Conservation (phyloP, 1,140 invertebrate species). For the Tetragnatha versicolor region DNA sequence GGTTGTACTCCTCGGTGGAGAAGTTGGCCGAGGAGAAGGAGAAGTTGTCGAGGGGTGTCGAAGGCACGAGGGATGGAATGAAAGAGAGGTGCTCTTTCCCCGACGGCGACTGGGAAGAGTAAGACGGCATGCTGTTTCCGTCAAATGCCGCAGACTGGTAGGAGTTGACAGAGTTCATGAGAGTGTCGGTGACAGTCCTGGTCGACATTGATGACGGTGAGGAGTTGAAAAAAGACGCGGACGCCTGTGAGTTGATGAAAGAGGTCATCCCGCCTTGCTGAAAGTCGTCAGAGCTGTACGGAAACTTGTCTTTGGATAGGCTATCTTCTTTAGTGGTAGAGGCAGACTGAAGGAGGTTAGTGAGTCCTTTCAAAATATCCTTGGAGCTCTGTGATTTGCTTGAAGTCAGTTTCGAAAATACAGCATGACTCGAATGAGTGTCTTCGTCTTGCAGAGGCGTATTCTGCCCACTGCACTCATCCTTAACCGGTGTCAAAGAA, state of each 20-base stretch:
- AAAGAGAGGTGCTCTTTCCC: conserved; percentile 27
- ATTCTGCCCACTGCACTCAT: conserved; percentile 57
- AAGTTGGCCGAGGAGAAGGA: background rate
- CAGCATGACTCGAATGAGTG: conserved; percentile 38
- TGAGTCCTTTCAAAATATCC: conserved; percentile 47
- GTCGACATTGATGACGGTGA: conserved; percentile 10
- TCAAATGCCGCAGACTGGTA: conserved; percentile 26
- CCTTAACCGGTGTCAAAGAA: conserved; percentile 54
- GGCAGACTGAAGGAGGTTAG: conserved; percentile 37
- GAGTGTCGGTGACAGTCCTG: background rate
- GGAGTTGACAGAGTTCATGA: conserved; percentile 8
- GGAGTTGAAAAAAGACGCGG: conserved; percentile 26
- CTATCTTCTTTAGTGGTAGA: conserved; percentile 21
- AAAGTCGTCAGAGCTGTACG: background rate
- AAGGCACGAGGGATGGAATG: conserved; percentile 55
- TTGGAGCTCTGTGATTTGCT: conserved; percentile 47
- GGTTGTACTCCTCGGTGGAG: conserved; percentile 20
- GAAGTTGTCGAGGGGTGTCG: conserved; percentile 24
- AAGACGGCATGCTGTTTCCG: conserved; percentile 13
- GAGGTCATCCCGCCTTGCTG: conserved; percentile 25
- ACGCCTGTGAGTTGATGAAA: conserved; percentile 26
- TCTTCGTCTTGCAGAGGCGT: conserved; percentile 58
- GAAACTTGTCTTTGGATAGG: conserved; percentile 15
- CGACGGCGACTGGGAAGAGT: conserved; percentile 15
- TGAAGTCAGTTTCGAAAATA: conserved; percentile 33